Evolutionary conservation across 2,888 invertebrate genomes (phyloP).

Genomic region (Lycophotia porphyrea): DNA sequence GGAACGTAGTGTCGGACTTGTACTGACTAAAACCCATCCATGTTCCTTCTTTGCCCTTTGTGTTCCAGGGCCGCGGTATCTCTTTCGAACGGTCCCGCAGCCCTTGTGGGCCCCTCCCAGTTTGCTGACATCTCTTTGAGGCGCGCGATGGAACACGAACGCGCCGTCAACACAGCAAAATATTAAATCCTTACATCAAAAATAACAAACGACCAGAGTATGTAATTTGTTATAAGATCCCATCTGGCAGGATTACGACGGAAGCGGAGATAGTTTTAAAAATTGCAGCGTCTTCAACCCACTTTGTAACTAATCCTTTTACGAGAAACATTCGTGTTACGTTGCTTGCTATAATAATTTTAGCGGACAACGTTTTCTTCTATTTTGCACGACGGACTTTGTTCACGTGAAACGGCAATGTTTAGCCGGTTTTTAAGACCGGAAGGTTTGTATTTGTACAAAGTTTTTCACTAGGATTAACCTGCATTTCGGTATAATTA

Average conservation of each 20-base stretch:
- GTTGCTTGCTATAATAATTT: constrained; percentile 13
- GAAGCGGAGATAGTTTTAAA: constrained; percentile 32
- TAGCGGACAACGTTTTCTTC: background rate
- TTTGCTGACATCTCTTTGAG: too few species aligned
- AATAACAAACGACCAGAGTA: background rate
- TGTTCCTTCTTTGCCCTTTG: too few species aligned
- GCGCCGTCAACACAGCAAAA: too few species aligned
- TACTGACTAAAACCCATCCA: too few species aligned
- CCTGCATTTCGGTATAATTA: background rate
- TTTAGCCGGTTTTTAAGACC: background rate
- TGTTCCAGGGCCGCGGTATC: too few species aligned
- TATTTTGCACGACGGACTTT: constrained; percentile 4
- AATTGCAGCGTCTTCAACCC: constrained; percentile 39
- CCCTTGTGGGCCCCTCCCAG: too few species aligned
- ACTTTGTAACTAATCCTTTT: constrained; percentile 48
- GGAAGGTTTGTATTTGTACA: background rate
- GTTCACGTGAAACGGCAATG: background rate
- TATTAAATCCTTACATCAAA: background rate
- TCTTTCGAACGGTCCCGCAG: too few species aligned
- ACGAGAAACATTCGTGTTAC: constrained; percentile 14
- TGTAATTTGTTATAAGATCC: constrained; percentile 18
- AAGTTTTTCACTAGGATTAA: background rate
- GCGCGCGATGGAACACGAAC: too few species aligned
- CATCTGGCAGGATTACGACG: constrained; percentile 22
- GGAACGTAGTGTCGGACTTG: too few species aligned